phyloP scores from a whole-genome alignment of 2,113 vertebrate species.

The Mohoua ochrocephala region DNA sequence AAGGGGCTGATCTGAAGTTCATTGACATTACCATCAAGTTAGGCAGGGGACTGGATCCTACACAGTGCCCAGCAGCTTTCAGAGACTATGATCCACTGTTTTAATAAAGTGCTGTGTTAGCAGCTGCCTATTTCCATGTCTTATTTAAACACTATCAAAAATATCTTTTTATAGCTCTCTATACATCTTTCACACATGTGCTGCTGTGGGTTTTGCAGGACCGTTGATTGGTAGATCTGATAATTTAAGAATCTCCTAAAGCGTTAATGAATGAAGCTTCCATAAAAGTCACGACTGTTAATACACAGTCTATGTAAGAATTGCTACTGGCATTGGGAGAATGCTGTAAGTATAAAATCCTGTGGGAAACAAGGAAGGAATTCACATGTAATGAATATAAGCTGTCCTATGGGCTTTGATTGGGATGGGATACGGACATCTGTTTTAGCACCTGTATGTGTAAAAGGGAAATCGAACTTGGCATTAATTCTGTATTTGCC shows the following conservation, averaged over 20 bases:
- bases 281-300: not conserved
- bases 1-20: not conserved
- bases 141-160: not conserved
- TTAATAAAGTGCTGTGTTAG: not conserved
- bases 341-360: not conserved
- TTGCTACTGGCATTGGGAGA: not conserved
- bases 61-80: not conserved
- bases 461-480: not conserved
- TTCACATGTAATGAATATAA: not conserved
- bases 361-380: not conserved
- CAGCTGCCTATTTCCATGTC: not conserved
- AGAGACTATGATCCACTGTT: not conserved
- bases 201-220: not conserved
- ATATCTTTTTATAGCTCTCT: not conserved
- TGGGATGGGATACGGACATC: not conserved
- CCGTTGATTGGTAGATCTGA: not conserved
- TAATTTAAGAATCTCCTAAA: not conserved
- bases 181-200: accelerated
- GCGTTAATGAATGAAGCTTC: not conserved
- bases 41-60: not conserved
- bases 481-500: not conserved
- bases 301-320: not conserved
- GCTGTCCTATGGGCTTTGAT: not conserved
- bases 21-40: not conserved
- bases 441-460: not conserved